These are phyloP conservation scores for Zaprionus inermis DNA, from an alignment of 1,140 invertebrate genomes.

Conservation along the genomic window DNA sequence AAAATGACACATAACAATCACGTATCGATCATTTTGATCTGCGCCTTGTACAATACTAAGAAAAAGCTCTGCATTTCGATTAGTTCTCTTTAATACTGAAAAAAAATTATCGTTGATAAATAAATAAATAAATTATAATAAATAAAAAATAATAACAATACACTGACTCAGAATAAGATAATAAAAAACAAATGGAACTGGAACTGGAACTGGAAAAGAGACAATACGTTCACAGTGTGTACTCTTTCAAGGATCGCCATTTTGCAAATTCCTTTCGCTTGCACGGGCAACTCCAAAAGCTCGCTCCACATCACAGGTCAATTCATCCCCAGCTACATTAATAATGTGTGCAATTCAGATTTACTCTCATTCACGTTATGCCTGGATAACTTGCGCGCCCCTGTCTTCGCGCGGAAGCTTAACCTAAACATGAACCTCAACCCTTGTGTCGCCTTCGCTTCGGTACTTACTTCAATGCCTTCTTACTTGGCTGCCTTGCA, in stretches of 20 bases:
- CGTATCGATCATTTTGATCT: background rate
- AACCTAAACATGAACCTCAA: conserved; percentile 54
- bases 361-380: conserved; percentile 36
- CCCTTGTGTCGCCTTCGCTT: conserved; percentile 78
- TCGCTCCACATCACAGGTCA: conserved; percentile 22
- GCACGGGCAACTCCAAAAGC: conserved; percentile 29
- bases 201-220: background rate
- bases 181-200: too few species aligned
- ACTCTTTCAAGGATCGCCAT: conserved; percentile 32
- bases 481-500: conserved; percentile 48
- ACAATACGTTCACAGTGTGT: background rate
- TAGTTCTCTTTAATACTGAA: background rate
- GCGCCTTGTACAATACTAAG: too few species aligned
- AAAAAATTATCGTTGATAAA: background rate
- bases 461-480: conserved; percentile 57
- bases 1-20: background rate
- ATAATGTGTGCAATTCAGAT: conserved; percentile 36
- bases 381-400: conserved; percentile 28
- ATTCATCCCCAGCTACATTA: conserved; percentile 33
- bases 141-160: too few species aligned
- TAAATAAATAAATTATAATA: too few species aligned
- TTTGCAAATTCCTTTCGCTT: conserved; percentile 16
- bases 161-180: too few species aligned
- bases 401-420: conserved; percentile 14
- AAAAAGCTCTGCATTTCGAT: background rate